phyloP scores from a whole-genome alignment of 2,113 vertebrate genomes.

The Dicaeum eximium region DNA sequence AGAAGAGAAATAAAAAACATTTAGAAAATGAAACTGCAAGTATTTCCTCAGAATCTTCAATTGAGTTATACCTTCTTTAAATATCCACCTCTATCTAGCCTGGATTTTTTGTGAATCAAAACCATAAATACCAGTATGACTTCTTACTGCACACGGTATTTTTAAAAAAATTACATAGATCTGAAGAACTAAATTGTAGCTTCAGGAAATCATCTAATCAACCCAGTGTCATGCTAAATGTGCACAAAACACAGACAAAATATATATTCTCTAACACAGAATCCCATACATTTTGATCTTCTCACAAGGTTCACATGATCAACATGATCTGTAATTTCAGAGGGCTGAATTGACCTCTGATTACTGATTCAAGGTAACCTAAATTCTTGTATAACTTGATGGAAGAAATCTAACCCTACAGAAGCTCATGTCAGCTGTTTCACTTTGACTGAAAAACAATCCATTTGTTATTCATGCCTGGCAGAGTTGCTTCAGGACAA shows the following conservation, averaged over 20 bases:
- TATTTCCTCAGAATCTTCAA: neutral
- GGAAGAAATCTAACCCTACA: neutral
- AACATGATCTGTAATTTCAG: neutral
- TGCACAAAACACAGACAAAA: neutral
- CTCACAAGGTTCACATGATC: neutral
- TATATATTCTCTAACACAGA: neutral
- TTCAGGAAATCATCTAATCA: neutral
- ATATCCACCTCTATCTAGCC: neutral
- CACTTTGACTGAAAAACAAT: constrained; percentile 27
- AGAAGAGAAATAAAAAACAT: neutral
- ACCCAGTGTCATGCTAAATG: neutral
- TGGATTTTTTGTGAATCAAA: neutral
- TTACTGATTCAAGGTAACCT: neutral
- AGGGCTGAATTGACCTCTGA: neutral
- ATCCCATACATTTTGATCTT: neutral
- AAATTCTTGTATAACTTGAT: neutral
- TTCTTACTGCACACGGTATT: neutral
- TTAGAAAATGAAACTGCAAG: neutral
- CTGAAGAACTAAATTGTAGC: neutral
- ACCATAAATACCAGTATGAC: neutral
- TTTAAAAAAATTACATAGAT: neutral
- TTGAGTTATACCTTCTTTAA: neutral
- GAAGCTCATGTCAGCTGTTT: neutral
- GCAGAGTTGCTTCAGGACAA: constrained; percentile 29
- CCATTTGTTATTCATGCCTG: constrained; percentile 28